Evolutionary conservation across 1,140 invertebrate species (phyloP).

Genomic region (Episyrphus balteatus): DNA sequence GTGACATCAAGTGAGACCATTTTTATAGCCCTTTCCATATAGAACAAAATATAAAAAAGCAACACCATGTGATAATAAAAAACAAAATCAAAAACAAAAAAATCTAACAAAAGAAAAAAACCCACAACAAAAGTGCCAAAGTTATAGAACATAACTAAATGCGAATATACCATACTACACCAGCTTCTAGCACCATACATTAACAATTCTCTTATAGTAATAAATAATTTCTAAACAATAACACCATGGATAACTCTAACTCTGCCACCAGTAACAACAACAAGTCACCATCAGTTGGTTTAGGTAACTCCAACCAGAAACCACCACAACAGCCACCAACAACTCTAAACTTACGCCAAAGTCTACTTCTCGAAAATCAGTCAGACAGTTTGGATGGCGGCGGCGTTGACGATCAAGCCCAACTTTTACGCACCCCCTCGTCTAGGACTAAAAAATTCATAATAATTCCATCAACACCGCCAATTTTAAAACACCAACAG

Average conservation of each 20-base stretch:
- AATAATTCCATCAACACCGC: slow-evolving; percentile 21
- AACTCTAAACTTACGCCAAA: slow-evolving; percentile 14
- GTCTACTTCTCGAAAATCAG: slow-evolving; percentile 27
- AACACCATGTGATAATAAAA: too few species aligned
- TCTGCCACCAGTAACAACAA: slow-evolving; percentile 6
- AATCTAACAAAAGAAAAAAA: too few species aligned
- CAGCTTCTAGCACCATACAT: too few species aligned
- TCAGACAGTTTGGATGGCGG: slow-evolving; percentile 21
- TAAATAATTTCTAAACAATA: too few species aligned
- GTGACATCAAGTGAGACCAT: too few species aligned
- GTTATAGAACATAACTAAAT: too few species aligned
- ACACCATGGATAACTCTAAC: slow-evolving; percentile 4
- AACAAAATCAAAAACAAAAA: too few species aligned
- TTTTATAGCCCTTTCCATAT: too few species aligned
- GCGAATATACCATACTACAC: too few species aligned
- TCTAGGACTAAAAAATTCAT: slow-evolving; percentile 28
- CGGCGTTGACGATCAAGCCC: slow-evolving; percentile 25
- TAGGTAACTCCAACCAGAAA: slow-evolving; percentile 8
- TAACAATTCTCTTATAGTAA: too few species aligned
- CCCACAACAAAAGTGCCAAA: too few species aligned
- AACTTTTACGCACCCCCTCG: slow-evolving; percentile 22
- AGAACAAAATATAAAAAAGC: too few species aligned
- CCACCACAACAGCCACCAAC: slow-evolving; percentile 9
- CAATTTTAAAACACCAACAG: neutral
- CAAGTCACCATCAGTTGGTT: neutral